These are phyloP conservation scores for Nothocercus nigrocapillus DNA, from an alignment of 2,113 vertebrate genomes.

Conservation along the genomic window DNA sequence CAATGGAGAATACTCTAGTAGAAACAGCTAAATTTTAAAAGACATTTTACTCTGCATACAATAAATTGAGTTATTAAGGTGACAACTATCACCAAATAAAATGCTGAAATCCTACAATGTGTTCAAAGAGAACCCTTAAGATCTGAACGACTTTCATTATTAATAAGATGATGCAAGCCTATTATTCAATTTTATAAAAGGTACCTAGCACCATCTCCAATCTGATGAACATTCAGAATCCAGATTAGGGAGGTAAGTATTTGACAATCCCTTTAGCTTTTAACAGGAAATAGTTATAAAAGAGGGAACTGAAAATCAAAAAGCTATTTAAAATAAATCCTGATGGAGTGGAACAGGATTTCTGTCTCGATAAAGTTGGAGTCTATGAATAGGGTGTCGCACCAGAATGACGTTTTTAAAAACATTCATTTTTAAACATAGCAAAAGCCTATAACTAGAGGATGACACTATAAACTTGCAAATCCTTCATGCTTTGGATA, in stretches of 20 bases:
- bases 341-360: neutral
- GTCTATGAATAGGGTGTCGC: neutral
- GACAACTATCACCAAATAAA: neutral
- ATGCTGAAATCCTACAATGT: neutral
- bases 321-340: neutral
- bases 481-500: neutral
- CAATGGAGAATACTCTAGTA: neutral
- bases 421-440: neutral
- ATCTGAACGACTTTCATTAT: neutral
- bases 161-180: neutral
- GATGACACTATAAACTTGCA: neutral
- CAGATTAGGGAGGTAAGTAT: fast-evolving
- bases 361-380: neutral
- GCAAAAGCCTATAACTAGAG: neutral
- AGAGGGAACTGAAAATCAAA: neutral
- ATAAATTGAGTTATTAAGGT: neutral
- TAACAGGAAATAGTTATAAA: neutral
- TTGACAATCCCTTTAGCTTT: neutral
- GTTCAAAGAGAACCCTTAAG: neutral
- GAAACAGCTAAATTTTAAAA: neutral
- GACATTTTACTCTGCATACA: neutral
- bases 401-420: neutral
- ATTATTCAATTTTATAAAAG: neutral
- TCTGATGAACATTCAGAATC: neutral
- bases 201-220: neutral